Percentiles rank a stretch among this genome's conserved stretches.
phyloP scores from a whole-genome alignment of 2,113 vertebrate genomes.

The Mesitornis unicolor region DNA sequence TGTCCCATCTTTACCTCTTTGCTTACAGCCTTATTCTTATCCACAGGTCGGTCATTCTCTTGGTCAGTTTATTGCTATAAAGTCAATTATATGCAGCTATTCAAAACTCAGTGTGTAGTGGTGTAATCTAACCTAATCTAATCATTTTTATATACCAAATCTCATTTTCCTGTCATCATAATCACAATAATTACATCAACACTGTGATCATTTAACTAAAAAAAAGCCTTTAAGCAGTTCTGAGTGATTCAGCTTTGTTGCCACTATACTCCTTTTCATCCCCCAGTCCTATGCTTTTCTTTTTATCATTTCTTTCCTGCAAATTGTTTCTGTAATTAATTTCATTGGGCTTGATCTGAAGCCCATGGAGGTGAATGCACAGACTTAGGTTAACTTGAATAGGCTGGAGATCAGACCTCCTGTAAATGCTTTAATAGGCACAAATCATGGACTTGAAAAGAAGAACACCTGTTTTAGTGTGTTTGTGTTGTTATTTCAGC shows the following conservation, averaged over 20 bases:
- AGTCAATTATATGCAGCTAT: background rate
- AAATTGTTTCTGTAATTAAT: background rate
- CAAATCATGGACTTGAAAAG: background rate
- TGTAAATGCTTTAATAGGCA: background rate
- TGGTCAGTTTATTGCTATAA: background rate
- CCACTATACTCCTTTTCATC: background rate
- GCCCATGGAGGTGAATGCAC: background rate
- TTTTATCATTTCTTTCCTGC: background rate
- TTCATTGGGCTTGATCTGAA: background rate
- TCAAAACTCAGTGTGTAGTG: background rate
- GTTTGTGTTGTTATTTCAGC: background rate
- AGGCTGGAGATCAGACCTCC: background rate
- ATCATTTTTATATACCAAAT: background rate
- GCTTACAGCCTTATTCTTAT: background rate
- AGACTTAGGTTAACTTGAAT: background rate
- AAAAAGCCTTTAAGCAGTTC: background rate
- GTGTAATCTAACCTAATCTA: background rate
- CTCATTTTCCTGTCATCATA: background rate
- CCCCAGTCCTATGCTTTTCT: background rate
- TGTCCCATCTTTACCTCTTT: background rate
- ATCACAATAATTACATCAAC: background rate
- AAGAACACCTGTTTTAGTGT: background rate
- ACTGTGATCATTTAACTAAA: background rate
- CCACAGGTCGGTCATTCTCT: background rate
- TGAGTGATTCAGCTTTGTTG: background rate